Conservation (phyloP, 2,797 vertebrate genomes). For the Phataginus tetradactyla region DNA sequence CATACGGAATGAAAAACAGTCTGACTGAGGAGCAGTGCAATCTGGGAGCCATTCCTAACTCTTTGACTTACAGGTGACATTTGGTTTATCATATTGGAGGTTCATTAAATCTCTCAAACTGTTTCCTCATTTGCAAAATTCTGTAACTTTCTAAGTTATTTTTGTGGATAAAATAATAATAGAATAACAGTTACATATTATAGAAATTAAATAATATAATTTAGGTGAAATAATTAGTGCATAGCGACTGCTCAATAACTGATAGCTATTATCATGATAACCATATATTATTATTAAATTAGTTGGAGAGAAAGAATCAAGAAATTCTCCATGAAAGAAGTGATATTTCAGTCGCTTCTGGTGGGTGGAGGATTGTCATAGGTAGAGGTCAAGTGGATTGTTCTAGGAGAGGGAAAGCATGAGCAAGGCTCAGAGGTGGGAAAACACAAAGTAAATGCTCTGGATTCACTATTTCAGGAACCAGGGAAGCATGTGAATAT, state of each 20-base stretch:
- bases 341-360: neutral
- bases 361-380: neutral
- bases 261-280: constrained; percentile 58
- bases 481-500: neutral
- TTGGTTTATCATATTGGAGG: neutral
- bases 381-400: neutral
- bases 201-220: constrained; percentile 41
- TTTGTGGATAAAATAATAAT: constrained; percentile 14
- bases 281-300: constrained; percentile 66
- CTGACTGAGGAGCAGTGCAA: neutral
- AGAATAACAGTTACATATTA: neutral
- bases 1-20: neutral
- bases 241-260: constrained; percentile 38
- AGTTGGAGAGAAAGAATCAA: constrained; percentile 15
- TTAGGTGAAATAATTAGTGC: constrained; percentile 23
- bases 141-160: neutral
- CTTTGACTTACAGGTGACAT: neutral
- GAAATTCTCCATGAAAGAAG: neutral
- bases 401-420: neutral
- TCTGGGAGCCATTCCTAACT: neutral
- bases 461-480: neutral
- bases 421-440: neutral
- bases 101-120: neutral
- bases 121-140: neutral
- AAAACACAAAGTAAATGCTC: neutral